A percentile compares a stretch with the other conserved stretches of the same genome.
These are phyloP conservation scores for Carduelis carduelis DNA, from an alignment of 2,797 vertebrate species.

Conservation along the genomic window DNA sequence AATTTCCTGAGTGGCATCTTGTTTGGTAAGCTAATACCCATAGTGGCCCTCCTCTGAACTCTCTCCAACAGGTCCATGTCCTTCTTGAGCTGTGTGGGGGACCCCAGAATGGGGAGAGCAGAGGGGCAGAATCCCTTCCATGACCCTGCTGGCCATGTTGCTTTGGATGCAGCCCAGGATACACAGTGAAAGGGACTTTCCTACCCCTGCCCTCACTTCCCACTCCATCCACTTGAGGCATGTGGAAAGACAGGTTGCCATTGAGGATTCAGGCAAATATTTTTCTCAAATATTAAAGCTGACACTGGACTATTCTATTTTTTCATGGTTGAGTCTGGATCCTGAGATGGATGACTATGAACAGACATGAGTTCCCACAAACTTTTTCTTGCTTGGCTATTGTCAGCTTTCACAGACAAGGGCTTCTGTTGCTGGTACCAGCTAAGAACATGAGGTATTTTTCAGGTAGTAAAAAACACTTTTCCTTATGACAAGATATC, in stretches of 20 bases:
- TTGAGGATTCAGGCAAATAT: neutral
- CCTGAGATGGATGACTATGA: neutral
- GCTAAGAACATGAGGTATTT: neutral
- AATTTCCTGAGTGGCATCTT: neutral
- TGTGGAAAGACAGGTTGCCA: neutral
- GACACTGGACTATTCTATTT: neutral
- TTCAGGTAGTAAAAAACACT: neutral
- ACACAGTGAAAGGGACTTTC: neutral
- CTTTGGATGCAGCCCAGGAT: neutral
- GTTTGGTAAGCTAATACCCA: neutral
- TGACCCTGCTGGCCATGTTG: neutral
- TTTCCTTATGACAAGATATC: neutral
- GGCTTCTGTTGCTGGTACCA: neutral
- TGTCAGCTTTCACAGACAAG: neutral
- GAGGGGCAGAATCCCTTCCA: neutral
- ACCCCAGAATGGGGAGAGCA: neutral
- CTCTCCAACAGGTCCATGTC: accelerated
- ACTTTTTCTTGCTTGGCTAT: neutral
- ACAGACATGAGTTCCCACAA: neutral
- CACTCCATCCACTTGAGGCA: neutral
- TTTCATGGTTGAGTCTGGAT: neutral
- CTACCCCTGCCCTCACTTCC: neutral
- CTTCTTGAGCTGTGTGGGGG: neutral
- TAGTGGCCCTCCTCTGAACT: neutral
- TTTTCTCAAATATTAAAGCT: neutral